Evolutionary conservation across 2,888 invertebrate species (phyloP).

Genomic region (Hofmannophila pseudospretella): DNA sequence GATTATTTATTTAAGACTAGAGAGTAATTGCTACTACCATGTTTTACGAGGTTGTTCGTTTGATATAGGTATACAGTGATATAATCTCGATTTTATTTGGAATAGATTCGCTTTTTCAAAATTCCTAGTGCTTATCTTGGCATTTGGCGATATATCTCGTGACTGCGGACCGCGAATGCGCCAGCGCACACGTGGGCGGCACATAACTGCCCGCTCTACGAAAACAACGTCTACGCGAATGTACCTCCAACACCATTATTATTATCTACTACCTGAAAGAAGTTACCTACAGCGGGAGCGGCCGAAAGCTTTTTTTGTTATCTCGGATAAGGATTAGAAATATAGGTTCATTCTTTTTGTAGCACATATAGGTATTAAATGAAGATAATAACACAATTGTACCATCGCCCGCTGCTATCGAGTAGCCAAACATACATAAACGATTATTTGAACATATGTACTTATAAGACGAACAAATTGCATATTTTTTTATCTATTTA

Average conservation of each 20-base stretch:
- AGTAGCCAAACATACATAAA: too few relatives aligned
- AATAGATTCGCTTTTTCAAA: slow-evolving; percentile 6
- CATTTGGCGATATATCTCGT: slow-evolving; percentile 9
- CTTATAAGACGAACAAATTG: too few relatives aligned
- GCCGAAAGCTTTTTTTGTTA: not conserved
- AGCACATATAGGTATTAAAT: too few relatives aligned
- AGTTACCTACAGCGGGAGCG: not conserved
- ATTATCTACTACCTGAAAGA: not conserved
- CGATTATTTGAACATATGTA: too few relatives aligned
- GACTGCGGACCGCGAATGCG: slow-evolving; percentile 12
- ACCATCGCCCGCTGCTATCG: too few relatives aligned
- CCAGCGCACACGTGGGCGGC: slow-evolving; percentile 15
- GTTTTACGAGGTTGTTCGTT: not conserved
- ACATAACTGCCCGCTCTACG: slow-evolving; percentile 16
- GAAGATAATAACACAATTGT: too few relatives aligned
- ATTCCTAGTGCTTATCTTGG: slow-evolving; percentile 11
- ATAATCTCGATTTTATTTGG: not conserved
- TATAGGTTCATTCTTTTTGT: too few relatives aligned
- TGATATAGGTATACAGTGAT: not conserved
- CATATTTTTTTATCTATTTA: too few relatives aligned
- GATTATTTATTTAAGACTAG: too few relatives aligned
- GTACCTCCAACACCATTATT: not conserved
- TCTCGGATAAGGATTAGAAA: too few relatives aligned
- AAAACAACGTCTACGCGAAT: slow-evolving; percentile 18
- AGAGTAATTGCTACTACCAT: too few relatives aligned